These are phyloP conservation scores for Antedon mediterranea DNA, from an alignment of 53 echinoderm and acorn worm genomes.

Conservation along the genomic window DNA sequence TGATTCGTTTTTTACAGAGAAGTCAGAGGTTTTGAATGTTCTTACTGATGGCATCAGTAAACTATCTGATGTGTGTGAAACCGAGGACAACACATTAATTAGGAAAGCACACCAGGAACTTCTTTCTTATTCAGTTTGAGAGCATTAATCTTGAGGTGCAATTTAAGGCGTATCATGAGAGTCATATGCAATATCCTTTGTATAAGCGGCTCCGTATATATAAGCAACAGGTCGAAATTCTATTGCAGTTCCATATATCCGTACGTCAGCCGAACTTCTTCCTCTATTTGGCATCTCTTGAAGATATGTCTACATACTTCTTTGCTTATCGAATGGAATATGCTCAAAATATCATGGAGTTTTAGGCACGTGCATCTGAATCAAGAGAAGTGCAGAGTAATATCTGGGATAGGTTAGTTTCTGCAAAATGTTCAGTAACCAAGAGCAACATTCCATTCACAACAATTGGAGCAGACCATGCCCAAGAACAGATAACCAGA, in stretches of 20 bases:
- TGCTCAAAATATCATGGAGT: constrained; percentile 17
- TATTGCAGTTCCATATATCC: constrained; percentile 13
- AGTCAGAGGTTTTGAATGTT: background rate
- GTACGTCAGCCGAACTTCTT: constrained; percentile 5
- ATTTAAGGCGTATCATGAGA: constrained; percentile 1
- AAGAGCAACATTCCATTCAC: constrained; percentile 21
- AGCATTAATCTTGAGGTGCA: constrained; percentile 6
- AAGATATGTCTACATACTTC: constrained; percentile 8
- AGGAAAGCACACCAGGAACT: constrained; percentile 9
- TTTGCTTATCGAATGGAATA: constrained; percentile 15
- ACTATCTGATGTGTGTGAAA: constrained; percentile 7
- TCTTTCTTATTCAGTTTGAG: background rate
- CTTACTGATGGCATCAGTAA: background rate
- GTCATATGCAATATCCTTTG: background rate
- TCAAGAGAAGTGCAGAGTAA: background rate
- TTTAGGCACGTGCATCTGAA: constrained; percentile 12
- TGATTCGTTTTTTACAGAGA: background rate
- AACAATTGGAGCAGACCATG: constrained; percentile 13
- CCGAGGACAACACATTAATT: background rate
- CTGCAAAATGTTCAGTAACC: constrained; percentile 5
- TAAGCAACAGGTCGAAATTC: constrained; percentile 19
- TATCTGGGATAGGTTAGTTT: constrained; percentile 3
- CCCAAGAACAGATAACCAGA: constrained; percentile 13
- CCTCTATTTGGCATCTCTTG: constrained; percentile 12
- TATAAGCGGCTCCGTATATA: constrained; percentile 8